Conservation (phyloP, 2,113 vertebrate genomes). For the Atrichornis clamosus region DNA sequence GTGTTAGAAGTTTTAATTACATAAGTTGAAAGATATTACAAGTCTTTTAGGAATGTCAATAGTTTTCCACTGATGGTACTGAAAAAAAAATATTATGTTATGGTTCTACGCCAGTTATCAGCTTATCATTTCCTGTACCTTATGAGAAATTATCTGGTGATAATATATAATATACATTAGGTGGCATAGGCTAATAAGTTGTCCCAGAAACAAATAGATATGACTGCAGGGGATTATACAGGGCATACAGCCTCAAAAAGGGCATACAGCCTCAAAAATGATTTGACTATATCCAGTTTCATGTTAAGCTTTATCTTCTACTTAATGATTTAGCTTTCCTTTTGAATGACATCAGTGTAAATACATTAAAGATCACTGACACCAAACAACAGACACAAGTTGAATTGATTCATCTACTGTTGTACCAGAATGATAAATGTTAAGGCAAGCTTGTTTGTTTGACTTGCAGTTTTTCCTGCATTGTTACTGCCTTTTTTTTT, state of each 20-base stretch:
- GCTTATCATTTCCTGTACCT: neutral
- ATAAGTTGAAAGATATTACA: neutral
- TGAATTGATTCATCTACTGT: neutral
- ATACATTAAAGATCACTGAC: neutral
- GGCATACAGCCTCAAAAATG: neutral
- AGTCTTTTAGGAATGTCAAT: neutral
- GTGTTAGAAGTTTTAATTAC: neutral
- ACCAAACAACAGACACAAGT: neutral
- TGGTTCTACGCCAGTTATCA: neutral
- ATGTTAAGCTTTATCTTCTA: neutral
- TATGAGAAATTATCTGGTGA: neutral
- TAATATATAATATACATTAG: neutral
- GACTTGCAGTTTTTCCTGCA: neutral
- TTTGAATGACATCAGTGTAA: neutral
- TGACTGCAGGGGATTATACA: neutral
- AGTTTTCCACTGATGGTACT: neutral
- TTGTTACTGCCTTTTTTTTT: neutral
- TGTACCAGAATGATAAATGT: neutral
- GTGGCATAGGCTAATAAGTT: neutral
- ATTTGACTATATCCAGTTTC: neutral
- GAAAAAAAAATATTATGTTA: neutral
- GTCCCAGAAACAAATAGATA: neutral
- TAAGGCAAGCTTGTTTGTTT: neutral
- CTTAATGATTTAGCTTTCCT: constrained; percentile 16
- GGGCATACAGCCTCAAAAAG: neutral